phyloP scores from a whole-genome alignment of 2,113 vertebrate genomes.

The Pavo muticus region DNA sequence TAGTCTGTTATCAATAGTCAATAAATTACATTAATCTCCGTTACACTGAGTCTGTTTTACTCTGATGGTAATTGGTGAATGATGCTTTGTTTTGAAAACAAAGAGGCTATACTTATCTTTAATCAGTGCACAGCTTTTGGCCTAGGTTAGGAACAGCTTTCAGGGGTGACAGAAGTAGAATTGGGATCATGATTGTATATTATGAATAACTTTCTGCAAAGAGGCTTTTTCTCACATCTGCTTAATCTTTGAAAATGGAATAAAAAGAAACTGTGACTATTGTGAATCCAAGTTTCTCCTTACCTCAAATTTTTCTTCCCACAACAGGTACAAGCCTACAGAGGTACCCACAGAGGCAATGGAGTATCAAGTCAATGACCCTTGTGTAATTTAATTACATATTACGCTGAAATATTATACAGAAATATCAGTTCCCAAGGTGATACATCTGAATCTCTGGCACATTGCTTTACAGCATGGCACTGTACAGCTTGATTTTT shows the following conservation, averaged over 20 bases:
- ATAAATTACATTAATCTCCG: not conserved
- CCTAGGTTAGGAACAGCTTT: not conserved
- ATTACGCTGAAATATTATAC: not conserved
- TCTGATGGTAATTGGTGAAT: not conserved
- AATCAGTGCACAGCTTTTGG: not conserved
- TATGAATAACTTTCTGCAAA: not conserved
- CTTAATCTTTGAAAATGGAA: not conserved
- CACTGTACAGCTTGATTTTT: not conserved
- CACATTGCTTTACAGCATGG: not conserved
- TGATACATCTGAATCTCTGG: not conserved
- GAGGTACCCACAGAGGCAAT: not conserved
- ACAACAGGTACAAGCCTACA: not conserved
- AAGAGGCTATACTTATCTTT: not conserved
- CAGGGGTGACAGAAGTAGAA: not conserved
- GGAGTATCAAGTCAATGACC: not conserved
- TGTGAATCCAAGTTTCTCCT: not conserved
- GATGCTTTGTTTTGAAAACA: not conserved
- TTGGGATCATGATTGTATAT: not conserved
- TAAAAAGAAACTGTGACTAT: not conserved
- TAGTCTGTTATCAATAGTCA: not conserved
- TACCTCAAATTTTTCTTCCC: not conserved
- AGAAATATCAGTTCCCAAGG: not conserved
- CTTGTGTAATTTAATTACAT: not conserved
- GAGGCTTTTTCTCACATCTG: not conserved
- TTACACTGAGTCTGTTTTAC: not conserved